A percentile compares a stretch with the other conserved stretches of the same genome.
These are phyloP conservation scores for Leistus spinibarbis DNA, from an alignment of 2,888 invertebrate species.

Conservation along the genomic window DNA sequence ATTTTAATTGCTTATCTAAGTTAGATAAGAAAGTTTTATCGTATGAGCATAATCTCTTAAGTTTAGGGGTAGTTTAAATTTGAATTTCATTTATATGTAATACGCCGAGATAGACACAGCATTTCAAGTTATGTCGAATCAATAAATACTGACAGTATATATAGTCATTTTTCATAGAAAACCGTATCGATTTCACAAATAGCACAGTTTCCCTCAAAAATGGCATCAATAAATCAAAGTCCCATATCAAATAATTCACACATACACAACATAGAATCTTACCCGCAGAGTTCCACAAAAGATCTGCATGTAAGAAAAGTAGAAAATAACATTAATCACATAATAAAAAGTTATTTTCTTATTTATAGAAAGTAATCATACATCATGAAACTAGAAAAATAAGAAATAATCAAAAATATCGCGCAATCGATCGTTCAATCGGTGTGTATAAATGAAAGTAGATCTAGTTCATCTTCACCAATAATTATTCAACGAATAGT, in stretches of 20 bases:
- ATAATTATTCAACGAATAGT: neutral
- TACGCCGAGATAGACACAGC: too few relatives aligned
- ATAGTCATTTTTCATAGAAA: too few relatives aligned
- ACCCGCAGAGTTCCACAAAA: slow-evolving; percentile 61
- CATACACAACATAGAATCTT: slow-evolving; percentile 45
- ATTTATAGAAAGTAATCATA: neutral
- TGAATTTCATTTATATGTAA: too few relatives aligned
- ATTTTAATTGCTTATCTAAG: too few relatives aligned
- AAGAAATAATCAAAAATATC: neutral
- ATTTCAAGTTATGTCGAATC: too few relatives aligned
- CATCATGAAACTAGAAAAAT: neutral
- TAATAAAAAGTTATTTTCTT: neutral
- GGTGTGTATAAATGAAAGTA: neutral
- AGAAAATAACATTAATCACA: neutral
- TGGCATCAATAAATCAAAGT: neutral
- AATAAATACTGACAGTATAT: too few relatives aligned
- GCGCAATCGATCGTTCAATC: neutral
- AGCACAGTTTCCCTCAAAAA: neutral
- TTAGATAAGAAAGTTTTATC: too few relatives aligned
- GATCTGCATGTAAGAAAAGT: slow-evolving; percentile 55
- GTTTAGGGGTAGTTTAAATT: too few relatives aligned
- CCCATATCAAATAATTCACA: neutral
- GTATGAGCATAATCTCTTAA: too few relatives aligned
- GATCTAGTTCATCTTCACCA: neutral
- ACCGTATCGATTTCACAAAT: too few relatives aligned